Percentiles rank a stretch among this genome's conserved stretches.
Evolutionary conservation across 2,888 invertebrate genomes (phyloP).

Genomic region (Penaeus monodon): DNA sequence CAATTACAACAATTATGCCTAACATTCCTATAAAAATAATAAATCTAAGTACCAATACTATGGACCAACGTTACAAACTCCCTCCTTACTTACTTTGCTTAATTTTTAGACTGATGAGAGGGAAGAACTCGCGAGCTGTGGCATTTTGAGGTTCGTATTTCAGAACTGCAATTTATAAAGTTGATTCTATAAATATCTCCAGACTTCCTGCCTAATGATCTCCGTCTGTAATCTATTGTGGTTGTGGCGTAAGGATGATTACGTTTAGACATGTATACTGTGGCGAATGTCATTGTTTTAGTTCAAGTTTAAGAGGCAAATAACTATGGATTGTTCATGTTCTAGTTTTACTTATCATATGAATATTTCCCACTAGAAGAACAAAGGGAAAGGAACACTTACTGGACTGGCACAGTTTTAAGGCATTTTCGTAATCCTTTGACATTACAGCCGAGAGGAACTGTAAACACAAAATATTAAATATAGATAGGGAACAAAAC

Average conservation of each 20-base stretch:
- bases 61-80: too few relatives aligned
- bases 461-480: not conserved
- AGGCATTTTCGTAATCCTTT: slow-evolving; percentile 1
- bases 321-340: too few relatives aligned
- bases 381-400: not conserved
- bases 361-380: too few relatives aligned
- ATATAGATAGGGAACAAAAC: not conserved
- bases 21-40: too few relatives aligned
- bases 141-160: slow-evolving; percentile 3
- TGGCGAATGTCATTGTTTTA: too few relatives aligned
- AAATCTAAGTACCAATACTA: too few relatives aligned
- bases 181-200: not conserved
- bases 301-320: too few relatives aligned
- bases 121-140: not conserved
- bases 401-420: slow-evolving; percentile 10
- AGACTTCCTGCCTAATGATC: not conserved
- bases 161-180: not conserved
- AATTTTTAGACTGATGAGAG: not conserved
- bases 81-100: not conserved
- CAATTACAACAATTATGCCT: too few relatives aligned
- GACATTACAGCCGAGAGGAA: slow-evolving; percentile 3
- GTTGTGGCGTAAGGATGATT: not conserved
- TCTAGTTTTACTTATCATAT: too few relatives aligned
- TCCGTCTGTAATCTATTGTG: not conserved
- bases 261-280: not conserved